Evolutionary conservation across 2,888 invertebrate genomes (phyloP).

Genomic region (Epinotia brunnichana): DNA sequence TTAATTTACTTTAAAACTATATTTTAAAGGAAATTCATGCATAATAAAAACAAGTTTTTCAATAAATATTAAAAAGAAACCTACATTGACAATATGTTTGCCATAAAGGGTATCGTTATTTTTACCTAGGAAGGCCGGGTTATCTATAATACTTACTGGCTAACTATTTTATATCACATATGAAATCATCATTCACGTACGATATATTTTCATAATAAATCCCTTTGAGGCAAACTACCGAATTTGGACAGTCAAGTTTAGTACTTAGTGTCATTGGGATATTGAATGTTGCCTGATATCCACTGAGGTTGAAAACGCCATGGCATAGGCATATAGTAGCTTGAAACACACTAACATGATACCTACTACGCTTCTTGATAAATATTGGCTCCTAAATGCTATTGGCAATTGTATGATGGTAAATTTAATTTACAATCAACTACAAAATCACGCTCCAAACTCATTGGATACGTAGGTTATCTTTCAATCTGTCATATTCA

Average conservation of each 20-base stretch:
- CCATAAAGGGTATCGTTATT: slow-evolving; percentile 52
- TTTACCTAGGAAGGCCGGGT: slow-evolving; percentile 57
- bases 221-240: slow-evolving; percentile 65
- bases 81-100: slow-evolving; percentile 62
- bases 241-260: slow-evolving; percentile 62
- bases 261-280: slow-evolving; percentile 16
- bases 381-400: not conserved
- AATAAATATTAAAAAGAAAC: slow-evolving; percentile 72
- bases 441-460: slow-evolving; percentile 16
- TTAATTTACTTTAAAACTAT: slow-evolving; percentile 63
- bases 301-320: slow-evolving; percentile 1
- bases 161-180: slow-evolving; percentile 81
- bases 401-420: slow-evolving; percentile 8
- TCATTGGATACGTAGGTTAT: slow-evolving; percentile 26
- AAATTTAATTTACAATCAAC: slow-evolving; percentile 28
- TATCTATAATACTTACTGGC: slow-evolving; percentile 65
- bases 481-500: slow-evolving; percentile 36
- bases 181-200: slow-evolving; percentile 75
- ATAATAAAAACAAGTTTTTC: slow-evolving; percentile 62
- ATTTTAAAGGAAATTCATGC: slow-evolving; percentile 66
- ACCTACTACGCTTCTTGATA: not conserved
- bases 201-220: slow-evolving; percentile 70
- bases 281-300: slow-evolving; percentile 20
- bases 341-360: not conserved
- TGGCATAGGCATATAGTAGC: not conserved